phyloP scores from a whole-genome alignment of 2,888 invertebrate species.

The Cyaniris semiargus region DNA sequence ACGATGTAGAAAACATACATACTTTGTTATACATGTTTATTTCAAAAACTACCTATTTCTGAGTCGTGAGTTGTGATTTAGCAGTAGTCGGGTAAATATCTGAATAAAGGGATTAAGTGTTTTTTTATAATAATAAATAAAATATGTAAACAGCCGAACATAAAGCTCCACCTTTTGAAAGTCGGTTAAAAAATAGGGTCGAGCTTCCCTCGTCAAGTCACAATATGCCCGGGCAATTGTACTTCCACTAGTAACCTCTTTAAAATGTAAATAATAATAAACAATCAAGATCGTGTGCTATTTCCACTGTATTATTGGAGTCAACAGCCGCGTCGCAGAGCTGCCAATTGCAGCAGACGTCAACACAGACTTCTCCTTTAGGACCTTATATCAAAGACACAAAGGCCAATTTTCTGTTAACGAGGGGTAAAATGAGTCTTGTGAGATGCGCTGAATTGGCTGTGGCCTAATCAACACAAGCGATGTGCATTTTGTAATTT shows the following conservation, averaged over 20 bases:
- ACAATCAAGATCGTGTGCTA: constrained; percentile 3
- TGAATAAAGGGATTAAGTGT: no score
- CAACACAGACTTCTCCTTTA: background rate
- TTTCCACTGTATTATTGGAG: constrained; percentile 7
- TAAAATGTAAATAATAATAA: constrained; percentile 15
- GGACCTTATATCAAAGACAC: background rate
- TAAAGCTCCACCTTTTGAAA: no score
- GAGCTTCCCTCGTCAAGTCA: background rate
- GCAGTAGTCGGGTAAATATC: no score
- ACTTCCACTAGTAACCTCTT: background rate
- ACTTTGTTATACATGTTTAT: no score
- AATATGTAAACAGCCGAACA: no score
- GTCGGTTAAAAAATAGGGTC: no score
- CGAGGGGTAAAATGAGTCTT: background rate
- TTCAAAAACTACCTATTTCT: no score
- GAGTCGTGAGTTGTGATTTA: no score
- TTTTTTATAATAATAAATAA: no score
- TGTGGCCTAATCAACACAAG: background rate
- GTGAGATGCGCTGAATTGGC: background rate
- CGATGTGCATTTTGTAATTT: constrained; percentile 1
- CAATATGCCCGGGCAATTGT: background rate
- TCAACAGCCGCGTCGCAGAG: constrained; percentile 2
- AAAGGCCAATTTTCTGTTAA: background rate
- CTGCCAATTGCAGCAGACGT: background rate
- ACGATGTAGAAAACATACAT: no score